Evolutionary conservation across 2,888 invertebrate genomes (phyloP).

Genomic region (Amaurobius ferox): DNA sequence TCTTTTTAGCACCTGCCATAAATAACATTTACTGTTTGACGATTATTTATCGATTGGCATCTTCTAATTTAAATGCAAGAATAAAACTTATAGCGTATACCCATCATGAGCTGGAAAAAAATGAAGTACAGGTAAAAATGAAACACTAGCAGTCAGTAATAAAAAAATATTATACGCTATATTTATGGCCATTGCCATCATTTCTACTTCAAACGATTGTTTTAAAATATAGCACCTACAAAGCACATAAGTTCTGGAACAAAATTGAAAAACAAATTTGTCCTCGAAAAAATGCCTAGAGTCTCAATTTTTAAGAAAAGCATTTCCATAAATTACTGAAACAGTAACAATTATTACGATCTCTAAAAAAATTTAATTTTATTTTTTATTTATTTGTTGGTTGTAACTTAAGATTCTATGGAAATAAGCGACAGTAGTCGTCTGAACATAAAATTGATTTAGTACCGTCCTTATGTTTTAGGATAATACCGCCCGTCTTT

Average conservation of each 20-base stretch:
- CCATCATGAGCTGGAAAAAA: neutral
- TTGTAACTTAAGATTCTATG: slow-evolving; percentile 17
- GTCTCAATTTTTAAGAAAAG: too few species aligned
- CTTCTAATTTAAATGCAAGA: slow-evolving; percentile 27
- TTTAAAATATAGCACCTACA: slow-evolving; percentile 1
- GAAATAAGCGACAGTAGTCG: slow-evolving; percentile 51
- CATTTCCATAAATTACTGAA: too few species aligned
- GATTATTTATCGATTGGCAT: slow-evolving; percentile 44
- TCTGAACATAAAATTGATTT: slow-evolving; percentile 68
- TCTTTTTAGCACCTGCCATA: slow-evolving; percentile 44
- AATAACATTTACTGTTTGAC: slow-evolving; percentile 67
- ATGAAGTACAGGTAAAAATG: neutral
- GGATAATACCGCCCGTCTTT: slow-evolving; percentile 55
- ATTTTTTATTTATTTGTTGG: slow-evolving; percentile 29
- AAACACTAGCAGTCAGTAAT: neutral
- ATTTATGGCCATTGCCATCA: slow-evolving; percentile 4
- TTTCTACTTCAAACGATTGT: slow-evolving; percentile 28
- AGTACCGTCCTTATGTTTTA: slow-evolving; percentile 36
- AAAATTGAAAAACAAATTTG: too few species aligned
- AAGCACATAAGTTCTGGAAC: neutral
- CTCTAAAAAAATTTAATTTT: too few species aligned
- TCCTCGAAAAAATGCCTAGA: too few species aligned
- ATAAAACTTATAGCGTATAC: neutral
- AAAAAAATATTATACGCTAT: slow-evolving; percentile 1
- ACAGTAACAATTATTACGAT: too few species aligned